A percentile compares a stretch with the other conserved stretches of the same genome.
These are phyloP conservation scores for Dallia pectoralis DNA, from an alignment of 2,797 vertebrate species.

Conservation along the genomic window DNA sequence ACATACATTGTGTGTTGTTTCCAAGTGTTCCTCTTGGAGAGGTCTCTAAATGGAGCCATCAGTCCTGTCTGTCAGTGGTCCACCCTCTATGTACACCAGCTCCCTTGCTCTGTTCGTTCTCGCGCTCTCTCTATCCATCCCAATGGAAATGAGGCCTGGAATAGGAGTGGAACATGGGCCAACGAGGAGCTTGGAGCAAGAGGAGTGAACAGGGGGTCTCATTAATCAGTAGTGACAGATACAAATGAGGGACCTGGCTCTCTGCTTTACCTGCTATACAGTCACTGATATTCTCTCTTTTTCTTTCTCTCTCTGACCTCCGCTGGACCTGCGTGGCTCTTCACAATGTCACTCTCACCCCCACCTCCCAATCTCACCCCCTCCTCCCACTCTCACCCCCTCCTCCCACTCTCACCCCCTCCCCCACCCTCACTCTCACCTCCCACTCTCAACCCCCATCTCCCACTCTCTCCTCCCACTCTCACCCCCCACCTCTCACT, in stretches of 20 bases:
- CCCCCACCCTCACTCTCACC: slow-evolving; percentile 13
- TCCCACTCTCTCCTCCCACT: slow-evolving; percentile 21
- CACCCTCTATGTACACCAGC: background rate
- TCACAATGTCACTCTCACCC: slow-evolving; percentile 25
- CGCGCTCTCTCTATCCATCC: background rate
- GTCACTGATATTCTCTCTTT: slow-evolving; percentile 11
- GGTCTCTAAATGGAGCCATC: background rate
- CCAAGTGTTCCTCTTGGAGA: background rate
- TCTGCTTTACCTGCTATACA: slow-evolving; percentile 47
- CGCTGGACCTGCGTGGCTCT: slow-evolving; percentile 42
- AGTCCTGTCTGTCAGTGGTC: slow-evolving; percentile 2
- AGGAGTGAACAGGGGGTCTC: slow-evolving; percentile 50
- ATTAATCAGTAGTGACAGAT: slow-evolving; percentile 57
- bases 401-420: background rate
- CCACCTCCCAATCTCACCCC: too few species aligned
- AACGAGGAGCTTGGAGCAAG: background rate
- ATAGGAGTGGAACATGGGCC: background rate
- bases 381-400: background rate
- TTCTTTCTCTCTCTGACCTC: slow-evolving; percentile 21
- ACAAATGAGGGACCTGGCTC: slow-evolving; percentile 51
- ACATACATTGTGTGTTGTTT: background rate
- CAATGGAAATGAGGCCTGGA: slow-evolving; percentile 4
- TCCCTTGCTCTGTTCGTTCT: background rate
- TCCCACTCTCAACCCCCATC: background rate
- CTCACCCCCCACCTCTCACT: background rate